Evolutionary conservation across 2,888 invertebrate genomes (phyloP).

Genomic region (Drosophila kuntzei): DNA sequence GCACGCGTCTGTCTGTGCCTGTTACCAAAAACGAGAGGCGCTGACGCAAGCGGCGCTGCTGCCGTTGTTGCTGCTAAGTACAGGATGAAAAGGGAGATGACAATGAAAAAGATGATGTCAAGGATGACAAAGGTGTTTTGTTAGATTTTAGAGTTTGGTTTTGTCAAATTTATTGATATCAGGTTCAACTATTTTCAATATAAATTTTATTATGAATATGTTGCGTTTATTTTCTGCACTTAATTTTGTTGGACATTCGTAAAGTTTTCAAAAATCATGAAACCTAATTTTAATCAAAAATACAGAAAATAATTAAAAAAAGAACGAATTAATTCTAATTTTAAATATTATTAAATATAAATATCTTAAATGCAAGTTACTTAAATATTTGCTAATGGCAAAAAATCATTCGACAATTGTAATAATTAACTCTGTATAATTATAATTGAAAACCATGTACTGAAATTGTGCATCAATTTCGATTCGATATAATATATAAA

Average conservation of each 20-base stretch:
- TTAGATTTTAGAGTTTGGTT: slow-evolving; percentile 26
- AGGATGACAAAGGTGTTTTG: slow-evolving; percentile 15
- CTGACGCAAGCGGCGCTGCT: slow-evolving; percentile 72
- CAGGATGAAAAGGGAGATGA: not conserved
- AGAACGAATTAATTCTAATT: slow-evolving; percentile 18
- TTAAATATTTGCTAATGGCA: slow-evolving; percentile 45
- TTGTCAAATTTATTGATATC: slow-evolving; percentile 17
- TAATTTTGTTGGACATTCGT: slow-evolving; percentile 22
- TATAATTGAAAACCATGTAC: slow-evolving; percentile 11
- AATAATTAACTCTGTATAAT: slow-evolving; percentile 22
- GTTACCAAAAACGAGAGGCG: slow-evolving; percentile 85
- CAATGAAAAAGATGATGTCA: not conserved
- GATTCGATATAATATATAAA: slow-evolving; percentile 21
- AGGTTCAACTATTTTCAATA: slow-evolving; percentile 15
- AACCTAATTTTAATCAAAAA: slow-evolving; percentile 23
- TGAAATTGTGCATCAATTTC: slow-evolving; percentile 22
- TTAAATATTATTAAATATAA: slow-evolving; percentile 24
- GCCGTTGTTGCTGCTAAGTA: slow-evolving; percentile 61
- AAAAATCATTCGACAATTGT: slow-evolving; percentile 34
- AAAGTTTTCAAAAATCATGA: slow-evolving; percentile 18
- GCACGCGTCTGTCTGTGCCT: slow-evolving; percentile 86
- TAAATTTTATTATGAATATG: slow-evolving; percentile 30
- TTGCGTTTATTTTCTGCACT: slow-evolving; percentile 36
- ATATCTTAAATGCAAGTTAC: slow-evolving; percentile 52
- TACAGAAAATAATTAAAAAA: not conserved